Evolutionary conservation across 1,140 invertebrate genomes (phyloP), one percentile per base, ranked within the genome.

Genomic region (Apis florea): DNA sequence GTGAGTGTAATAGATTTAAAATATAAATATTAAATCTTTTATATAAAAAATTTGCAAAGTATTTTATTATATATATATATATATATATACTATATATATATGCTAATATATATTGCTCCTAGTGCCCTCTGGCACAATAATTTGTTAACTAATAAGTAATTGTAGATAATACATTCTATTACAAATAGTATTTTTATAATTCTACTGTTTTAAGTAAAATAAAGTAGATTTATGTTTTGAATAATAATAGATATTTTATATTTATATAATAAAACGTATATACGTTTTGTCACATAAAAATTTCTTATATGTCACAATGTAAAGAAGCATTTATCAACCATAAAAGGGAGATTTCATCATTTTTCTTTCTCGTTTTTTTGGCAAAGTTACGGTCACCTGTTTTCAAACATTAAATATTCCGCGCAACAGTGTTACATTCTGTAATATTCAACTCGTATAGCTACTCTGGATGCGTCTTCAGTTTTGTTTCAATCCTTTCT

Each of bases 371-470:
- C 40, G 24, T 40, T 26, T 64, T 56, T 64, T 26, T 54, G 26
- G 26, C 68, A 53, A 56, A 61, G 47, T 67, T 24, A 59, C 26
- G 56, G 4, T 26, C 49, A 72, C 21, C 68, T 54, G 69, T 64
- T 77, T 58, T 24, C 78, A 40, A 4, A 24, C 59, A 79, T 79
- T 73, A 54, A 79, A 79, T 73, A 79, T 79, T 79, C 78, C 59
- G 31, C 51, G 69, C 78, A 54, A 79, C 78, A 79, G 69, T 79
- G 78, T 79, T 54, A 79, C 78, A 79, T 79, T 79, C 78, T 26
- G 59, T 79, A 64, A 79, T 79, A 79, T 79, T 79, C 78, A 72
- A 54, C 78, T 79, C 78, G 78, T 79, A 79, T 72, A 80, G 51
- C 78, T 73, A 80, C 59, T 80, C 59, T 74, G 70, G 70, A 80